These are phyloP conservation scores for Haliclystus octoradiatus DNA, from an alignment of 30 jellyfish, hydroid and myxozoan species.

Conservation along the genomic window DNA sequence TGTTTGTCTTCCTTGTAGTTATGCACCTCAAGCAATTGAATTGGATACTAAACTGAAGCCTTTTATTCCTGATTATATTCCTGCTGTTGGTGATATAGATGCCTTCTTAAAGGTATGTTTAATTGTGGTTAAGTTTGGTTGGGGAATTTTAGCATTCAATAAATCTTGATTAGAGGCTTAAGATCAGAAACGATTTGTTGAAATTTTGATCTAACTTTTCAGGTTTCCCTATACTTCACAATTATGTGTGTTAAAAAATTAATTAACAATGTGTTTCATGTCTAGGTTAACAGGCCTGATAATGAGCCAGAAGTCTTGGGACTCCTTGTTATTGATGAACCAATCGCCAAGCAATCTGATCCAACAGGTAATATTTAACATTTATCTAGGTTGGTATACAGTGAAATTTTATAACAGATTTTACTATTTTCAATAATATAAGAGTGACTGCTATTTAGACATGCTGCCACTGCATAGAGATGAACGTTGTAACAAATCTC, in stretches of 20 bases:
- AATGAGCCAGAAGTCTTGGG: conserved; percentile 92
- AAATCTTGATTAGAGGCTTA: too few relatives aligned
- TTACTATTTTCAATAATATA: too few relatives aligned
- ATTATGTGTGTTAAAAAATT: too few relatives aligned
- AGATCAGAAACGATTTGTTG: too few relatives aligned
- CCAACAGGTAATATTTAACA: conserved; percentile 74
- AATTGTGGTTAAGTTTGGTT: background rate
- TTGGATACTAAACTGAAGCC: conserved; percentile 86
- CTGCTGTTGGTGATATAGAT: conserved; percentile 99
- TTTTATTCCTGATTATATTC: conserved; percentile 93
- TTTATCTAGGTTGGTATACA: background rate
- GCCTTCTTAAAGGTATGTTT: conserved; percentile 83
- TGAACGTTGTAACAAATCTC: too few relatives aligned
- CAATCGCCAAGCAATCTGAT: conserved; percentile 96
- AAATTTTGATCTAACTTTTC: too few relatives aligned
- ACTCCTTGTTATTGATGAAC: conserved; percentile 85
- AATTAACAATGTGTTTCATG: too few relatives aligned
- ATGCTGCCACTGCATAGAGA: too few relatives aligned
- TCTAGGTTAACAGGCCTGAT: conserved; percentile 95
- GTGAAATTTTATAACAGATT: background rate
- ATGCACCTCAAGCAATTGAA: conserved; percentile 93
- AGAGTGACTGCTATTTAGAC: too few relatives aligned
- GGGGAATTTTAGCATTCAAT: too few relatives aligned
- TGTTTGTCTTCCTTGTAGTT: conserved; percentile 35
- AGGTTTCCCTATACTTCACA: too few relatives aligned